These are phyloP conservation scores for Lophius piscatorius DNA, from an alignment of 2,113 vertebrate species.

Conservation along the genomic window DNA sequence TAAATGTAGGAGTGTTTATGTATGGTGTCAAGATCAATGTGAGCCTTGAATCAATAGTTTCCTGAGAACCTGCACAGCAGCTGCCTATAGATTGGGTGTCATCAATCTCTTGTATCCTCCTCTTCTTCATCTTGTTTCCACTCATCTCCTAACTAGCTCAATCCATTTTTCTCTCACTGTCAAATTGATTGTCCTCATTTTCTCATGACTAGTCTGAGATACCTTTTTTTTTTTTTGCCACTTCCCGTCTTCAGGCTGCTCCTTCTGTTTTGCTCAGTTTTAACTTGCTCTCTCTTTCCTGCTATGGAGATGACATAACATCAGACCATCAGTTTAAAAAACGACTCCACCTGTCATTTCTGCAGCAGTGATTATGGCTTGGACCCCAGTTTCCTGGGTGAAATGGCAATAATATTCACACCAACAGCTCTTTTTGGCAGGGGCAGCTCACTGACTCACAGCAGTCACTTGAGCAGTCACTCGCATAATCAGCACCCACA, in stretches of 20 bases:
- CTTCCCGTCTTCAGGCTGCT: conserved; percentile 8
- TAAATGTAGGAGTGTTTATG: conserved; percentile 63
- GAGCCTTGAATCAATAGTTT: conserved; percentile 60
- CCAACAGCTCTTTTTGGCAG: conserved; percentile 6
- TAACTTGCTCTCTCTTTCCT: not conserved
- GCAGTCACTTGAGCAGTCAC: no score
- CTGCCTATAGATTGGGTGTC: conserved; percentile 50
- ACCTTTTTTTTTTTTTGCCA: not conserved
- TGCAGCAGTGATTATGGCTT: conserved; percentile 13
- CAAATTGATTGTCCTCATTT: conserved; percentile 34
- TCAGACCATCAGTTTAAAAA: not conserved
- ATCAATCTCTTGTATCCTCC: conserved; percentile 50
- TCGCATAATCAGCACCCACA: no score
- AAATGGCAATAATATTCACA: conserved; percentile 24
- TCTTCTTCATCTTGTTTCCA: conserved; percentile 23
- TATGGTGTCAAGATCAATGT: conserved; percentile 63
- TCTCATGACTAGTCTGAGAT: conserved; percentile 10
- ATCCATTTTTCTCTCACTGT: conserved; percentile 35
- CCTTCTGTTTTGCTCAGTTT: not conserved
- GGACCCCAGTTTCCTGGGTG: conserved; percentile 24
- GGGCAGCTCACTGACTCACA: not conserved
- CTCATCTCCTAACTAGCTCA: conserved; percentile 20
- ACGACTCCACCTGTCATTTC: conserved; percentile 6
- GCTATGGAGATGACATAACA: not conserved
- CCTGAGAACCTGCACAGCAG: conserved; percentile 50